phyloP scores from a whole-genome alignment of 2,888 invertebrate species.

The Timema cristinae region DNA sequence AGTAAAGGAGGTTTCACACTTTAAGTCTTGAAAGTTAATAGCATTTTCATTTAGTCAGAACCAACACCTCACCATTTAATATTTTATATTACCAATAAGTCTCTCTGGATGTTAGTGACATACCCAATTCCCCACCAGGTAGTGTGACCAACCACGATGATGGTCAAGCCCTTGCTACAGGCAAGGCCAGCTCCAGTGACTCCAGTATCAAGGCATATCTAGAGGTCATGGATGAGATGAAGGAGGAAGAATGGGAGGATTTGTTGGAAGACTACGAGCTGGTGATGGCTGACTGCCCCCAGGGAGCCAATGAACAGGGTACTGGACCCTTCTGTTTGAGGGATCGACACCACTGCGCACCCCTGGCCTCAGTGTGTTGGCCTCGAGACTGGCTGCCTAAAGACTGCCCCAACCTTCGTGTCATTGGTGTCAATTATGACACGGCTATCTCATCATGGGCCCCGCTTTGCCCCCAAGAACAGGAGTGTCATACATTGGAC shows the following conservation, averaged over 20 bases:
- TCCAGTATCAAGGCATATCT: constrained; percentile 45
- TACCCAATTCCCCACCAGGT: too few relatives aligned
- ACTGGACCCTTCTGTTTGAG: constrained; percentile 45
- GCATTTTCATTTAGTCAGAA: too few relatives aligned
- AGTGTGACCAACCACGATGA: background rate
- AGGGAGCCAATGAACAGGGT: constrained; percentile 46
- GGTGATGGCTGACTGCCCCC: constrained; percentile 61
- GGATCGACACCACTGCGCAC: constrained; percentile 42
- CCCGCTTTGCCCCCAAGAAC: constrained; percentile 59
- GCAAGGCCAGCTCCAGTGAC: constrained; percentile 29
- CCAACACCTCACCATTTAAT: too few relatives aligned
- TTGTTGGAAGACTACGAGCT: constrained; percentile 58
- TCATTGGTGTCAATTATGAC: constrained; percentile 86
- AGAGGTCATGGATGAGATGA: constrained; percentile 53
- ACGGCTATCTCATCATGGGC: constrained; percentile 81
- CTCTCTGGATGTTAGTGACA: too few relatives aligned
- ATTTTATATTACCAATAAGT: too few relatives aligned
- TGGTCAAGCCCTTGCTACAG: background rate
- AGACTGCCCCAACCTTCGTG: constrained; percentile 69
- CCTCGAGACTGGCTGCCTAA: constrained; percentile 90
- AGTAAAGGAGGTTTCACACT: too few relatives aligned
- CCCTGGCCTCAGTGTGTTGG: constrained; percentile 67
- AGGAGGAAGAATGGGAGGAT: constrained; percentile 53
- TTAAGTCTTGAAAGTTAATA: too few relatives aligned
- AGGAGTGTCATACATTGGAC: constrained; percentile 45